Evolutionary conservation across 2,888 invertebrate genomes (phyloP), one percentile per base, ranked within the genome.

Genomic region (Himalopsyche tibetana): DNA sequence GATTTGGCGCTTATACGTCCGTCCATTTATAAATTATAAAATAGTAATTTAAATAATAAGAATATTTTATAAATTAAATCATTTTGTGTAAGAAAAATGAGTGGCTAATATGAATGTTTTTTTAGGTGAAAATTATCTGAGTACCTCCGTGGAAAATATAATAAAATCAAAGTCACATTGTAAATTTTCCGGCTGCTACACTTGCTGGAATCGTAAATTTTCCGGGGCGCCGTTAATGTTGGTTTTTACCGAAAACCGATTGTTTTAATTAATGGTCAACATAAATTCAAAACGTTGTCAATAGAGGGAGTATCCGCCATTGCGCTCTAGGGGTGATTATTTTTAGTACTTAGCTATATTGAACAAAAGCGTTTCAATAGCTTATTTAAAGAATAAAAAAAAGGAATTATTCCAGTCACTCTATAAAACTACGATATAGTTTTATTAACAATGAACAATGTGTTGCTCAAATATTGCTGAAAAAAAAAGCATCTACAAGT

Each of bases 191-290:
- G 63, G 28, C 63, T 19, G 19, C 63, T 63, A 63, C 19, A 9
- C 11, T 63, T 11, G 63, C 4, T 28, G 6, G 28, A 6, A 28
- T 63, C 63, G 63, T 63, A 83, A 83, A 83, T 83, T 83, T 83
- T 55, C 79, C 79, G 36, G 38, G 42, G 84, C 28, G 80, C 55
- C 42, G 80, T 56, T 80, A 28, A 79, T 55, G 84, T 56, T 84
- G 42, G 80, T 56, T 63, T 63, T 63, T 63, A 63, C 85, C 69
- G 63, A 85, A 85, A 85, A 85, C 85, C 85, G 81, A 85, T 85
- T 85, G 82, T 85, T 85, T 85, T 85, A 85, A 85, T 85, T 85
- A 85, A 85, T 85, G 85, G 45, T 81, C 42, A 45, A 81, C 82
- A 85, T 85, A 85, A 85, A 85, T 85, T 85, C 45, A 15, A 82